phyloP scores from a whole-genome alignment of 2,888 invertebrate species.

The Lymantria dispar region DNA sequence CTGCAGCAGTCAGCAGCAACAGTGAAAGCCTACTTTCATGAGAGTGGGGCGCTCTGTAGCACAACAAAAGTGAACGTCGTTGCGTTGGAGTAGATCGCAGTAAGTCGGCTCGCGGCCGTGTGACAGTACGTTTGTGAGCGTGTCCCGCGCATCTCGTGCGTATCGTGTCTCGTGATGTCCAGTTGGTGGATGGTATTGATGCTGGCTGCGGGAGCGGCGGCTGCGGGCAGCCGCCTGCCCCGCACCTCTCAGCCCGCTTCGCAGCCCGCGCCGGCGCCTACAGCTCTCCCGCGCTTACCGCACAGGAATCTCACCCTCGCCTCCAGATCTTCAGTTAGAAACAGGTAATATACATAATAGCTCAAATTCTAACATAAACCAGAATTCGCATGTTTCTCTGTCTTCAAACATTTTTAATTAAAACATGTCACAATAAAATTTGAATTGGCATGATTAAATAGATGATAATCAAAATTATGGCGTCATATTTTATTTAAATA shows the following conservation, averaged over 20 bases:
- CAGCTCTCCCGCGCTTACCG: constrained; percentile 77
- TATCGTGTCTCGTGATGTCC: constrained; percentile 60
- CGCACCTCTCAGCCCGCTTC: constrained; percentile 69
- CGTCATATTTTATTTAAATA: constrained; percentile 1
- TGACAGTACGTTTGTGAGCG: constrained; percentile 62
- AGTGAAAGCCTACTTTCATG: constrained; percentile 80
- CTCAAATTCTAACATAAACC: not conserved
- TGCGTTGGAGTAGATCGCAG: constrained; percentile 55
- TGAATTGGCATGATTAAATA: not conserved
- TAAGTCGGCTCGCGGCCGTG: constrained; percentile 55
- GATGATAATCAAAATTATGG: constrained; percentile 1
- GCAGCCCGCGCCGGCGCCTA: constrained; percentile 81
- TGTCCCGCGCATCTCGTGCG: constrained; percentile 59
- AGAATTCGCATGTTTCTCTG: not conserved
- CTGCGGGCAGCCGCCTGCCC: constrained; percentile 70
- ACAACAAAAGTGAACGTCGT: constrained; percentile 74
- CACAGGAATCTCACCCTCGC: constrained; percentile 74
- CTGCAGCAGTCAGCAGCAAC: constrained; percentile 29
- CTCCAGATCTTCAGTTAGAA: constrained; percentile 67
- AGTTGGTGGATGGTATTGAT: constrained; percentile 71
- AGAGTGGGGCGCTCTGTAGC: constrained; percentile 63
- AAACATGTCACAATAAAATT: not conserved
- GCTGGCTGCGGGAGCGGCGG: constrained; percentile 58
- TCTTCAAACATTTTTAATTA: not conserved
- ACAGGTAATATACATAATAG: constrained; percentile 62